phyloP scores from a whole-genome alignment of 2,888 invertebrate species.

The Lamellibrachia columna region DNA sequence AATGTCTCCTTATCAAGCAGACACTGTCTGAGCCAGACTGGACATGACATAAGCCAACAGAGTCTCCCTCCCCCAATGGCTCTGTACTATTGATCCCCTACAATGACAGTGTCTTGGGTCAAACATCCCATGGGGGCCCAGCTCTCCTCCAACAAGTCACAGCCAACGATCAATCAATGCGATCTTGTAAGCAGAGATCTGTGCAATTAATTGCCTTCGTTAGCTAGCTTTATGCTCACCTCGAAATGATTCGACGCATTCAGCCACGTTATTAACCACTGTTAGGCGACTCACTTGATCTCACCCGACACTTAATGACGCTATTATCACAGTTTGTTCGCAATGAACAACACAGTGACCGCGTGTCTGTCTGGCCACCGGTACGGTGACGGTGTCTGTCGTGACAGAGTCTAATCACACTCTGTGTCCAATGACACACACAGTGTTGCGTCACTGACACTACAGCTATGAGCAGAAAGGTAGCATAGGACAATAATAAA shows the following conservation, averaged over 20 bases:
- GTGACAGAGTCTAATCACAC: too few relatives aligned
- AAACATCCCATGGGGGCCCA: not conserved
- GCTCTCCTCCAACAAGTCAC: not conserved
- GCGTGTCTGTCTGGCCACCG: not conserved
- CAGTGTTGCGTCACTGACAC: too few relatives aligned
- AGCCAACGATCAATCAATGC: not conserved
- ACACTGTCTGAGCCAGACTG: not conserved
- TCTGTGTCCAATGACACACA: too few relatives aligned
- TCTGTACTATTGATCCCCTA: not conserved
- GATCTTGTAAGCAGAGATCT: not conserved
- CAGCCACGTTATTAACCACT: not conserved
- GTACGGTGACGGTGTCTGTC: too few relatives aligned
- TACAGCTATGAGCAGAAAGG: too few relatives aligned
- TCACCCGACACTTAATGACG: not conserved
- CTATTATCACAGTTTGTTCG: not conserved
- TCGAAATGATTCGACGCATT: not conserved
- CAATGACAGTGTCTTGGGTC: not conserved
- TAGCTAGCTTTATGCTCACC: not conserved
- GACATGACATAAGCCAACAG: not conserved
- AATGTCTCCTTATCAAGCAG: not conserved
- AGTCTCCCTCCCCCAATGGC: not conserved
- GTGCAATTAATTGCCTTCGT: slow-evolving; percentile 4
- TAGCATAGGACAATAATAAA: too few relatives aligned
- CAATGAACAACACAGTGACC: not conserved
- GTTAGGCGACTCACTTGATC: not conserved